phyloP scores from a whole-genome alignment of 2,113 vertebrate genomes.

The Acanthisitta chloris region DNA sequence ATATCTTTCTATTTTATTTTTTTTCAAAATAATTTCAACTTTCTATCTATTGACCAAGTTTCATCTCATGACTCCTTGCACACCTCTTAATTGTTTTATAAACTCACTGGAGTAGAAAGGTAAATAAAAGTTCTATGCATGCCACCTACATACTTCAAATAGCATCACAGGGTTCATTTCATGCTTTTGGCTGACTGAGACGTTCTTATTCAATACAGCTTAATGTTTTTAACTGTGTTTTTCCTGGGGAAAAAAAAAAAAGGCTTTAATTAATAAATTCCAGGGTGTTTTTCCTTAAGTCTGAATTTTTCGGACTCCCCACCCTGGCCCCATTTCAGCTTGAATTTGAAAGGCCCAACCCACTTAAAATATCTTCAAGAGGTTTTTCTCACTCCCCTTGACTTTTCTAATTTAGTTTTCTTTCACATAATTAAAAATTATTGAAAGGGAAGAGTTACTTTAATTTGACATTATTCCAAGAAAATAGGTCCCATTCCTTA shows the following conservation, averaged over 20 bases:
- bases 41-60: neutral
- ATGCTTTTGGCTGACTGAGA: neutral
- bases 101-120: neutral
- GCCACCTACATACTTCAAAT: constrained; percentile 35
- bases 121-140: neutral
- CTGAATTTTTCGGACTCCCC: neutral
- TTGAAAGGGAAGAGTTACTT: neutral
- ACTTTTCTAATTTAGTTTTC: neutral
- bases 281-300: neutral
- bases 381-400: neutral
- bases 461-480: neutral
- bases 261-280: constrained; percentile 22
- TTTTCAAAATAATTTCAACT: neutral
- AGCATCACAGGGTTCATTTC: constrained; percentile 8
- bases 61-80: constrained; percentile 14
- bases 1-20: neutral
- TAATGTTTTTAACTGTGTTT: neutral
- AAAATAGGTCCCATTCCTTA: neutral
- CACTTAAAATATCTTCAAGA: neutral
- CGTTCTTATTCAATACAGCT: neutral
- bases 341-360: neutral
- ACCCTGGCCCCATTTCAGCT: neutral
- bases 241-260: neutral
- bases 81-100: constrained; percentile 33
- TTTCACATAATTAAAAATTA: neutral